Evolutionary conservation across 2,113 vertebrate species (phyloP), one percentile per base, ranked within the genome.

Genomic region (Odocoileus virginianus): DNA sequence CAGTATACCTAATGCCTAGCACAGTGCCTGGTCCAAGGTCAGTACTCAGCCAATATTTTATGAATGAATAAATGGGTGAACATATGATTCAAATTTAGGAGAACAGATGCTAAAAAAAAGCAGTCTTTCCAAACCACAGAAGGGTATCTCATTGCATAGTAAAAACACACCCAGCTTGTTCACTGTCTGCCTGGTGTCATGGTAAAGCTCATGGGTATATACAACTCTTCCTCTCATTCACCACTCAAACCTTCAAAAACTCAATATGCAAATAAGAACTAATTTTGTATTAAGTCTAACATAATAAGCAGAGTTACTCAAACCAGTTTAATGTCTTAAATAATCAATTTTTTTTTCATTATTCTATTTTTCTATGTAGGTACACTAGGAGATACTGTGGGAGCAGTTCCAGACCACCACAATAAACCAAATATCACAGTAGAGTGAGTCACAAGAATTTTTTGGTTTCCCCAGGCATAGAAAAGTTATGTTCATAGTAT

Each of bases 201-300:
- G 6, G 14, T 17, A 78, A 60, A 10, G 5, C 12, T 88, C 21
- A 11, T 1, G 0, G 16, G 8, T 9, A 13, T 6, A 11, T 25
- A 74, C 2, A 67, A 2, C 15, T 45, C 57, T 40, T 83, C 60
- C 5, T 95, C 84, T 50, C 27, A 47, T 40, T 85, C 28, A 87
- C 21, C n/a, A 57, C 25, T 89, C 27, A 50, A n/a, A 87, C 17
- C 36, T 93, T 89, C 81, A 81, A 58, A 83, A 96, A 15, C 25
- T 87, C 90, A 67, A 79, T 27, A 55, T 11, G 23, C 23, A 83
- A 81, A 58, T 1, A 86, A 33, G 36, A 61, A 67, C n/a, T 36
- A 61, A 87, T 2, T 13, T 36, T 13, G 5, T 23, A 43, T 14
- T 79, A 36, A 16, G 21, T 17, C 7, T n/a, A 67, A 43, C 33